A percentile compares a stretch with the other conserved stretches of the same genome.
phyloP scores from a whole-genome alignment of 2,113 vertebrate species.

The Malaclemys terrapin region DNA sequence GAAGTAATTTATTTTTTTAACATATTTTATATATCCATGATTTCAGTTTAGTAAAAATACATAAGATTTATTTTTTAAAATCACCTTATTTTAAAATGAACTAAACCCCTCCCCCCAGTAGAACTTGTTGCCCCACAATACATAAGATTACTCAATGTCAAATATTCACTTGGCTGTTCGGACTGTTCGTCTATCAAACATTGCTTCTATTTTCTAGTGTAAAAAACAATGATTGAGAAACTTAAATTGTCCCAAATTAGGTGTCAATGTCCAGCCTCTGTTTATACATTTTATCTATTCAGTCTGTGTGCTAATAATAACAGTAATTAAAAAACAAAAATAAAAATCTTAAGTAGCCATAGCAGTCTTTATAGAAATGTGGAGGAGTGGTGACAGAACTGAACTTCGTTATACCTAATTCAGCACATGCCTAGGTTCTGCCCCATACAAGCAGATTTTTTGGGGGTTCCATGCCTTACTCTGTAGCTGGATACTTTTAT shows the following conservation, averaged over 20 bases:
- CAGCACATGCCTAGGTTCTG: background rate
- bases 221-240: background rate
- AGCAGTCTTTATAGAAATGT: background rate
- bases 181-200: conserved; percentile 2
- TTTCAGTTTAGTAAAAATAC: conserved; percentile 15
- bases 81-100: background rate
- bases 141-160: background rate
- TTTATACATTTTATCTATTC: background rate
- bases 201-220: background rate
- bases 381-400: background rate
- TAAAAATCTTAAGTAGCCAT: background rate
- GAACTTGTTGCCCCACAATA: background rate
- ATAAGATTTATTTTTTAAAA: background rate
- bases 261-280: background rate
- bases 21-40: background rate
- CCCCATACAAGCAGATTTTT: background rate
- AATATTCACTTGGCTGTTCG: conserved; percentile 8
- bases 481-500: background rate
- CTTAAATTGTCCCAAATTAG: too few relatives aligned
- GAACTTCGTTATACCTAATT: background rate
- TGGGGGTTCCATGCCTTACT: background rate
- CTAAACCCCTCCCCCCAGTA: background rate
- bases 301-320: background rate
- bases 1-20: background rate
- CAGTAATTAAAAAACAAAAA: background rate